A percentile compares a stretch with the other conserved stretches of the same genome.
Evolutionary conservation across 2,113 vertebrate genomes (phyloP).

Genomic region (Megatriorchis doriae): DNA sequence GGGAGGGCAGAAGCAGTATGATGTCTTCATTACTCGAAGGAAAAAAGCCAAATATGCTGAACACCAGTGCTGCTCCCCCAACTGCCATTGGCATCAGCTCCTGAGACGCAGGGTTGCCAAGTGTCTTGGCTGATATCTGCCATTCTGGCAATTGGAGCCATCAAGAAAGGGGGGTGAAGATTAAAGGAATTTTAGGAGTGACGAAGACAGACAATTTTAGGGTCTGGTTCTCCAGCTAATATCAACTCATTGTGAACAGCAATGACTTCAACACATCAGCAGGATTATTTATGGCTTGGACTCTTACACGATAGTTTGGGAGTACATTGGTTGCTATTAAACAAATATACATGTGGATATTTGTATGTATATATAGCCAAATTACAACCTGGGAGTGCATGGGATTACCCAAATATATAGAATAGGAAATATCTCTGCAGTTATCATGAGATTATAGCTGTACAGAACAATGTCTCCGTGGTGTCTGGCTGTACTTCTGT

Average conservation of each 20-base stretch:
- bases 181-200: not conserved
- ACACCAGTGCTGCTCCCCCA: not conserved
- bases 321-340: not conserved
- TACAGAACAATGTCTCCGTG: not conserved
- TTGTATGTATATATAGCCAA: not conserved
- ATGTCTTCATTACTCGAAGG: constrained; percentile 61
- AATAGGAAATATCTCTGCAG: not conserved
- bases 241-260: not conserved
- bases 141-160: not conserved
- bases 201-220: not conserved
- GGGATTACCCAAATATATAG: not conserved
- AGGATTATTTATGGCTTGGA: not conserved
- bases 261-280: not conserved
- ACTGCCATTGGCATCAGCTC: constrained; percentile 39
- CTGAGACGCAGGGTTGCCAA: not conserved
- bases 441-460: not conserved
- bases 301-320: not conserved
- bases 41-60: constrained; percentile 39
- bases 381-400: not conserved
- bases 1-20: constrained; percentile 3
- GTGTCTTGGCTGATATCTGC: not conserved
- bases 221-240: not conserved
- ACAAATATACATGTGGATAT: not conserved
- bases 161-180: not conserved
- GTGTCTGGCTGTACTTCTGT: not conserved